Base-by-base conservation (phyloP, 2,113 vertebrate species). In the Periophthalmodon schlosseri region DNA sequence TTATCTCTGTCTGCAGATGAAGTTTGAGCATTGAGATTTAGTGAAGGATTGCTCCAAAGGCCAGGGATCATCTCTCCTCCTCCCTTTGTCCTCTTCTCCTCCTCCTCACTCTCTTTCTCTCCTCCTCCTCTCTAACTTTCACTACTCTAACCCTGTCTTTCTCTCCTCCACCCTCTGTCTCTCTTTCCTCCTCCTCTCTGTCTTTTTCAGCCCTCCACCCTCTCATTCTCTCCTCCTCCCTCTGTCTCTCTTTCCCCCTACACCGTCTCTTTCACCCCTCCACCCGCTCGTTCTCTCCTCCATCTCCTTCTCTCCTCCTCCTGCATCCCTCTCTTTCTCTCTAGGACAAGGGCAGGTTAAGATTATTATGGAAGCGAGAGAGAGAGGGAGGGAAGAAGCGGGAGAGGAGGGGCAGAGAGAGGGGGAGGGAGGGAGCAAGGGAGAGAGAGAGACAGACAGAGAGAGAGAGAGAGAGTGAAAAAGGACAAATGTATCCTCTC, bases 331-430 rank as follows among this genome's bases (percentile, higher is more conserved):
- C 54, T 61, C 69, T 72, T 16, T 61, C 52, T 72, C 60, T 23
- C 34, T 49, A 13, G 68, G 76, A 78, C 82, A 85, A 81, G 82
- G 79, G 70, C 75, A 89, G 85, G 83, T 89, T 78, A 87, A 15
- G 11, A 34, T 33, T 56, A 39, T 67, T 47, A 72, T 71, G 79
- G 81, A 72, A 71, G 79, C 72, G 74, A 69, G 74, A 69, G 66
- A 1, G 10, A 69, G 68, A 78, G 21, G 24, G 44, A 56, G 74
- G n/a, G 75, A 69, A 63, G 75, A 16, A 52, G 15, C 14, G 18
- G 6, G 50, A 52, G 16, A 12, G n/a, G n/a, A n/a, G 36, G 73
- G 78, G 81, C 73, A 71, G 79, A 73, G 74, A 69, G 74, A 69
- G 66, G 1, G 10, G 66, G 68, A 78, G 21, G 21, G 44, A 56